These are phyloP conservation scores for Leontopithecus rosalia DNA, from an alignment of 2,797 vertebrate genomes.

Conservation along the genomic window DNA sequence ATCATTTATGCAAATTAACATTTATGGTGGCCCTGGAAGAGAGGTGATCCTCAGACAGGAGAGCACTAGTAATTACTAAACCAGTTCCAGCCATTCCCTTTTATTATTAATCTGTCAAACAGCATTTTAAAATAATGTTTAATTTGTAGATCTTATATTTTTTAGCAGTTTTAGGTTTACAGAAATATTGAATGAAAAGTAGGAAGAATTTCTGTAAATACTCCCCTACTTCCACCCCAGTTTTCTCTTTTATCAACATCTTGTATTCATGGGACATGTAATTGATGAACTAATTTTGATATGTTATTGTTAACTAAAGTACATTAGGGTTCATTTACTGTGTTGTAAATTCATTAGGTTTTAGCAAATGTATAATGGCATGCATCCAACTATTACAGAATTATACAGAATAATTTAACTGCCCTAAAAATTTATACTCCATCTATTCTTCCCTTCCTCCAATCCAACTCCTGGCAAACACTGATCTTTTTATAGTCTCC, in stretches of 20 bases:
- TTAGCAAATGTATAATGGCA: background rate
- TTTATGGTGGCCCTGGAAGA: background rate
- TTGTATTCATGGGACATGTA: background rate
- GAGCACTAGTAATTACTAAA: background rate
- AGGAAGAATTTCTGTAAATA: background rate
- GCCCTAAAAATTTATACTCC: background rate
- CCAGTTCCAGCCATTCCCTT: background rate
- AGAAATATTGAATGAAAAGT: background rate
- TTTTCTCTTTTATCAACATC: background rate
- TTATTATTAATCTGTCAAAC: background rate
- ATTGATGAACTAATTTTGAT: background rate
- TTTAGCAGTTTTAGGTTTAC: background rate
- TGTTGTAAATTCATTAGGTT: background rate
- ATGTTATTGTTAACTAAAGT: background rate
- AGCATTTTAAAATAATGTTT: background rate
- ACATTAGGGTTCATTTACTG: background rate
- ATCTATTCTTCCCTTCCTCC: background rate
- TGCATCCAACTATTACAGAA: background rate
- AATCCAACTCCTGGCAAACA: background rate
- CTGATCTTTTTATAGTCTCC: background rate
- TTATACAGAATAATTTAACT: background rate
- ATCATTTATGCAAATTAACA: background rate
- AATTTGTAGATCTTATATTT: background rate
- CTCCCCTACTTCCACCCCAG: rapidly evolving
- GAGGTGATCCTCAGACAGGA: background rate